Evolutionary conservation across 2,113 vertebrate genomes (phyloP), one percentile per base, ranked within the genome.

Genomic region (Rhagologus leucostigma): DNA sequence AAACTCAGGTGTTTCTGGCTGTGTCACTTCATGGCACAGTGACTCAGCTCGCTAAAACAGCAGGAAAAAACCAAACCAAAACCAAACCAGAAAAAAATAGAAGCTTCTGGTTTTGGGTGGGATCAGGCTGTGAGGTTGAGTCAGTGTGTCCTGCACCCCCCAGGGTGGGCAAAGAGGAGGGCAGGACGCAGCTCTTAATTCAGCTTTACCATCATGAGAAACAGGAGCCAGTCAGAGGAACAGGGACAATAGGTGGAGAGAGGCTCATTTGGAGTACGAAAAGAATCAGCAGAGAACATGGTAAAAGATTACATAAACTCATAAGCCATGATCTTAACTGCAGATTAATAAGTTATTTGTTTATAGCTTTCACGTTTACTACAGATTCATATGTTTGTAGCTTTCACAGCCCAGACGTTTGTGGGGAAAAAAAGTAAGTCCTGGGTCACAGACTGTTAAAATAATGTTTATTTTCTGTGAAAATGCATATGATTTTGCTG

Each of bases 61-160:
- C 47, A 89, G 63, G 9, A 5, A 16, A 39, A 21, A 18, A 56
- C 37, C 23, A 42, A 74, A n/a, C 3, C 14, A 59, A 69, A 68
- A 37, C 22, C 64, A 55, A 55, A 4, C 7, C 7, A 20, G 3
- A 22, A 16, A 8, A 30, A 52, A 2, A 9, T 0, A 37, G 3
- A 14, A 24, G 7, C 29, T 86, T 14, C 30, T 78, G 22, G 17
- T 55, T 39, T 21, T 6, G 24, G n/a, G 10, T 21, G 7, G 13
- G 16, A 21, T 29, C 6, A 22, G 30, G 10, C 75, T 74, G 13
- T 16, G 33, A 27, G 23, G 33, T 16, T 69, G 33, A 27, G 23
- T 56, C 49, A 8, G 22, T 9, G 4, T 69, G 39, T 70, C n/a
- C n/a, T 53, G n/a, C 27, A 52, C 3, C 9, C 29, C 27, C 22